Evolutionary conservation across 2,113 vertebrate species (phyloP), one percentile per base, ranked within the genome.

Genomic region (Malurus melanocephalus): DNA sequence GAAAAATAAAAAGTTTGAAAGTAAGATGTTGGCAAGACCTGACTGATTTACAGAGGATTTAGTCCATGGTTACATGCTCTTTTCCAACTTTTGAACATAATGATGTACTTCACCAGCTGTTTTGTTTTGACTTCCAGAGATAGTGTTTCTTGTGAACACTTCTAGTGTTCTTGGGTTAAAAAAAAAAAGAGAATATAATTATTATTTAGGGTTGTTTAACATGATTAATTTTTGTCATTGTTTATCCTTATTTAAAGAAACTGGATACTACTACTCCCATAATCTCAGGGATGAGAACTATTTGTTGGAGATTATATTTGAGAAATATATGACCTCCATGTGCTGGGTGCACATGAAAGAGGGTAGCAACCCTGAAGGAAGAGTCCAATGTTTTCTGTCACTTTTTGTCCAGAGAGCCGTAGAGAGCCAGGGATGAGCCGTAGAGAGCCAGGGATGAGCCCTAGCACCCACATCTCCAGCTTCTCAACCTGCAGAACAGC

Each of bases 1-100:
- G 12, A 62, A 91, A 87, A 78, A n/a, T 21, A 52, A 66, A 75
- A 80, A 77, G 30, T 85, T 89, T 64, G 52, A 92, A 82, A 85
- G 30, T 17, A 67, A 87, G 13, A 30, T 33, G 21, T 43, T 85
- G 35, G 17, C 87, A 48, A 85, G 24, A 85, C 3, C 27, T 51
- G 51, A 28, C 5, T 56, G 45, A 67, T 74, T 69, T 80, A 66
- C 48, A 65, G 12, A 85, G 7, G 6, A 23, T 75, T 88, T 85
- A 72, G 21, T 51, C 22, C 53, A 18, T 57, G 24, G 53, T 69
- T 80, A 45, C 11, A 13, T 74, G 92, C 69, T 12, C 11, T 81
- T 79, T 69, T 73, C 27, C 17, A 17, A 76, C 16, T 82, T 65
- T 73, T 85, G 40, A 67, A 85, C 67, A 64, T 88, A 78, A 52